Evolutionary conservation across 1,140 invertebrate species (phyloP).

Genomic region (Drosophila asahinai): DNA sequence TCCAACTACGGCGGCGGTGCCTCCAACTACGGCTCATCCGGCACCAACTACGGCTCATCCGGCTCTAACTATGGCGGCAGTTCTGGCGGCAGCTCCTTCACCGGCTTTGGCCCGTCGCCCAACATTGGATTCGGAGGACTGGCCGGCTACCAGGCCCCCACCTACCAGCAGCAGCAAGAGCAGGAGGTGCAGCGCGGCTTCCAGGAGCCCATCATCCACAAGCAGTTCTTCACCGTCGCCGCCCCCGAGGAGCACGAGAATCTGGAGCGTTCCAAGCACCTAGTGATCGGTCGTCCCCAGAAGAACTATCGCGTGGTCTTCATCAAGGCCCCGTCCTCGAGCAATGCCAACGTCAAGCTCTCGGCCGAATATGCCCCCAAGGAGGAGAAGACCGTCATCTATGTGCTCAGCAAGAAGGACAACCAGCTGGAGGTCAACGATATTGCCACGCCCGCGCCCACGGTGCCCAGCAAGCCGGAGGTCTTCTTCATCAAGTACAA

Average conservation of each 20-base stretch:
- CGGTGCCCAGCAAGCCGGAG: conserved; percentile 90
- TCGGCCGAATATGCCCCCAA: conserved; percentile 85
- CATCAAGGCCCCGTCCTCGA: conserved; percentile 93
- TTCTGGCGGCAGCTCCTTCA: conserved; percentile 35
- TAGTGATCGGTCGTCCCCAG: conserved; percentile 87
- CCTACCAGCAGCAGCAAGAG: conserved; percentile 70
- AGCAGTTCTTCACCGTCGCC: conserved; percentile 79
- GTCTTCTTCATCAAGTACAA: conserved; percentile 92
- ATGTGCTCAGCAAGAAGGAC: conserved; percentile 93
- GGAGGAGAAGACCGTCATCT: conserved; percentile 94
- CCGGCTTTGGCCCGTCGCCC: conserved; percentile 60
- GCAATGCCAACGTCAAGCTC: conserved; percentile 86
- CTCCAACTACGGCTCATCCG: not conserved
- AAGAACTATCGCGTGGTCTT: conserved; percentile 95
- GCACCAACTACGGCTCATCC: conserved; percentile 15
- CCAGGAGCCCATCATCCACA: conserved; percentile 74
- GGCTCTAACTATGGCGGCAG: conserved; percentile 11
- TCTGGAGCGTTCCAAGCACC: conserved; percentile 70
- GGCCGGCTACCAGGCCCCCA: conserved; percentile 66
- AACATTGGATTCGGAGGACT: conserved; percentile 66
- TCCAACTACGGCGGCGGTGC: conserved; percentile 1
- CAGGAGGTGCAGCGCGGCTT: conserved; percentile 63
- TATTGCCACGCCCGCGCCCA: conserved; percentile 90
- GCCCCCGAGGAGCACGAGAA: conserved; percentile 79
- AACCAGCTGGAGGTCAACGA: conserved; percentile 87